These are phyloP conservation scores for Phalacrocorax carbo DNA, from an alignment of 2,113 vertebrate genomes.

Conservation along the genomic window DNA sequence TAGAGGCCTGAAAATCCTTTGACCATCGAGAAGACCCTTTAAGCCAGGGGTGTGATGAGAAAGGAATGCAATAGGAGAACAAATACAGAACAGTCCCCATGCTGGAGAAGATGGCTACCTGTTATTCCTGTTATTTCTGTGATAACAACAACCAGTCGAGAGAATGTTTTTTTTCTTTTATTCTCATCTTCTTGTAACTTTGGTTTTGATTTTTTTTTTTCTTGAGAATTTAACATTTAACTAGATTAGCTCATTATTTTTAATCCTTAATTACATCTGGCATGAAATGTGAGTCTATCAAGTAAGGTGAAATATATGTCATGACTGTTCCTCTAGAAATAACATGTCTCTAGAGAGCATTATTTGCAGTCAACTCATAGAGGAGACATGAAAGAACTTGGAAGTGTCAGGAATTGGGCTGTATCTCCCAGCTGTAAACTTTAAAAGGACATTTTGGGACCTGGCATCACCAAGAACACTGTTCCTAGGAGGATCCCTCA, in stretches of 20 bases:
- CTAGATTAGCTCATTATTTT: not conserved
- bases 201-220: not conserved
- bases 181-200: not conserved
- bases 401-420: not conserved
- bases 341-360: not conserved
- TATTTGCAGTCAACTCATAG: not conserved
- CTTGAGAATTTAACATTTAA: not conserved
- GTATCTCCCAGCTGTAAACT: not conserved
- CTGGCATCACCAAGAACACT: not conserved
- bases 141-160: not conserved
- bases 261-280: not conserved
- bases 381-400: not conserved
- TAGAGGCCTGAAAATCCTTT: not conserved
- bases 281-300: not conserved
- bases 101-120: not conserved
- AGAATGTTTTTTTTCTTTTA: not conserved
- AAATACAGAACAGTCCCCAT: not conserved
- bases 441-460: not conserved
- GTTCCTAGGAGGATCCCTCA: not conserved
- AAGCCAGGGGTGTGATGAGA: not conserved
- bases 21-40: not conserved
- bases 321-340: not conserved
- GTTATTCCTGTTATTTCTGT: not conserved
- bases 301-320: not conserved
- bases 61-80: not conserved